Evolutionary conservation across 2,797 vertebrate genomes (phyloP).

Genomic region (Enteromius mattozi): DNA sequence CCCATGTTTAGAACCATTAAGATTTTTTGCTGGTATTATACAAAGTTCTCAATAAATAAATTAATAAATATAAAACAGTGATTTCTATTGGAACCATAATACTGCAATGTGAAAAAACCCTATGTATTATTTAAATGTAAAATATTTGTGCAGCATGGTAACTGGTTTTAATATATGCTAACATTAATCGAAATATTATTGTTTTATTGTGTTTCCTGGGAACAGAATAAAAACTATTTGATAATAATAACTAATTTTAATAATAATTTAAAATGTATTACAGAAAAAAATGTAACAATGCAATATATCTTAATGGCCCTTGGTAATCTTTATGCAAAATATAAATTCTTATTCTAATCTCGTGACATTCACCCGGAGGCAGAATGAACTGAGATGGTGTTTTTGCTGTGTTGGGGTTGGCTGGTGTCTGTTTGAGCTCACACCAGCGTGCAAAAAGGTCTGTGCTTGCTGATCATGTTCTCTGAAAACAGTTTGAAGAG

Average conservation of each 20-base stretch:
- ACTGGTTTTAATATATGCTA: background rate
- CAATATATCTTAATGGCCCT: slow-evolving; percentile 10
- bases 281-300: background rate
- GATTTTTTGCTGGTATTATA: background rate
- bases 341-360: background rate
- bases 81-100: no score
- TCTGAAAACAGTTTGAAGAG: slow-evolving; percentile 81
- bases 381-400: slow-evolving; percentile 41
- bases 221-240: background rate
- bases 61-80: background rate
- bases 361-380: slow-evolving; percentile 51
- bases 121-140: background rate
- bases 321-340: slow-evolving; percentile 5
- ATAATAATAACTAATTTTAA: background rate
- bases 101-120: background rate
- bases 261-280: background rate
- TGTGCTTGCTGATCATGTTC: slow-evolving; percentile 85
- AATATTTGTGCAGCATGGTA: background rate
- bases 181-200: background rate
- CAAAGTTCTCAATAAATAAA: background rate
- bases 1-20: background rate
- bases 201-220: background rate
- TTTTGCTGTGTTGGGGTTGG: background rate
- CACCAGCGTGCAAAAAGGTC: slow-evolving; percentile 98
- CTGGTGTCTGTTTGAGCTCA: slow-evolving; percentile 66